Percentiles rank a stretch among this genome's conserved stretches.
Evolutionary conservation across 1,140 invertebrate species (phyloP).

Genomic region (Plutomurus gul): DNA sequence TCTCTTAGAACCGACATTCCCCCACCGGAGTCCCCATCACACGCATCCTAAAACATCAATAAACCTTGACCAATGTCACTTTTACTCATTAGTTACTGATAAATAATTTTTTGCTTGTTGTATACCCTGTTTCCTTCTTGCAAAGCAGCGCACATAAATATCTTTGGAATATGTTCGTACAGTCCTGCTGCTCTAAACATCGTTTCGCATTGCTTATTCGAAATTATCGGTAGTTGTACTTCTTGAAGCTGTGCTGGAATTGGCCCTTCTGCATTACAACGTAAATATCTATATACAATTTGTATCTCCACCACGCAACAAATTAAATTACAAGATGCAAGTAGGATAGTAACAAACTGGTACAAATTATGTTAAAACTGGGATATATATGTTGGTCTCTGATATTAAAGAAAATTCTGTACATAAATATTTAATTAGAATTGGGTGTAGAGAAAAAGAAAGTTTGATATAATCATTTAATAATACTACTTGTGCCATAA

Average conservation of each 20-base stretch:
- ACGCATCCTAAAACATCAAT: constrained; percentile 14
- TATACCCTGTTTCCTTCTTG: constrained; percentile 80
- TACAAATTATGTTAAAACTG: too few species aligned
- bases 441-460: too few species aligned
- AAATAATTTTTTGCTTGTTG: too few species aligned
- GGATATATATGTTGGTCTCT: background rate
- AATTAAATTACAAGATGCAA: background rate
- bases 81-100: too few species aligned
- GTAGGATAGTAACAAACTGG: background rate
- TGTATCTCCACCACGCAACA: too few species aligned
- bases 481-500: too few species aligned
- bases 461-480: too few species aligned
- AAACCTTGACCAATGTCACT: background rate
- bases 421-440: too few species aligned
- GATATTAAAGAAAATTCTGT: too few species aligned
- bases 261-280: constrained; percentile 73
- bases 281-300: too few species aligned
- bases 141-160: constrained; percentile 95
- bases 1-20: constrained; percentile 78
- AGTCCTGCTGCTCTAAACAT: constrained; percentile 90
- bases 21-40: constrained; percentile 85
- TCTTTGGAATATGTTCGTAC: constrained; percentile 89
- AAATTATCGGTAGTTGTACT: constrained; percentile 87
- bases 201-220: constrained; percentile 84
- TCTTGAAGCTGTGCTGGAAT: constrained; percentile 87